Evolutionary conservation across 1,140 invertebrate genomes (phyloP), one percentile per base, ranked within the genome.

Genomic region (Lepidurus arcticus): DNA sequence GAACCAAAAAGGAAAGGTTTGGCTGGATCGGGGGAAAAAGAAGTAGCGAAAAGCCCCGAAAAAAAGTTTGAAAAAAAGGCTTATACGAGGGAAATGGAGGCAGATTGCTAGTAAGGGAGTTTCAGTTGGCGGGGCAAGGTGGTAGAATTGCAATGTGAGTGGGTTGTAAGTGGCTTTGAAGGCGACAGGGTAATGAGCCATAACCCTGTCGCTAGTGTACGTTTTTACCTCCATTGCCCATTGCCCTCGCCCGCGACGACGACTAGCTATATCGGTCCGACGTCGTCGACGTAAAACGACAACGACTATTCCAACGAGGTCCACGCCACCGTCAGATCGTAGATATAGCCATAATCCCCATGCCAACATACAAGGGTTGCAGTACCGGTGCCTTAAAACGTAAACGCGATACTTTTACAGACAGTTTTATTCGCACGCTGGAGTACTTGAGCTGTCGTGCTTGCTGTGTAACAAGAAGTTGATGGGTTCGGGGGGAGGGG

Each of bases 81-180:
- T 9, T 65, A 65, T 65, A 65, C 53, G 53, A 65, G 53, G 9
- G 53, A 65, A 65, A 13, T 65, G 21, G 53, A 13, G 53, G 53
- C 53, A 65, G 53, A 65, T 65, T 65, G 53, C 53, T 65, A n/a
- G 53, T 65, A 65, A 65, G 53, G 53, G 53, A 65, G 53, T 65
- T 65, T 65, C 16, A 65, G 53, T 9, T 65, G 53, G 16, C 53
- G 53, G 53, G 53, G 16, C n/a, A 65, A 65, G 53, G 53, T 65
- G 53, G 53, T 65, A 65, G 53, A 65, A 65, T 65, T 65, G 53
- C 53, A 65, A 65, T 65, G 53, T 65, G 53, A 65, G 53, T 65
- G 53, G 53, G 53, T 65, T 65, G 53, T 65, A 65, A 65, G 53
- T 65, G 53, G 53, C 53, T 65, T 65, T 65, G 53, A 65, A 65